Percentiles rank a stretch among this genome's conserved stretches.
phyloP scores from a whole-genome alignment of 2,888 invertebrate species.

The Gnatocerus cornutus region DNA sequence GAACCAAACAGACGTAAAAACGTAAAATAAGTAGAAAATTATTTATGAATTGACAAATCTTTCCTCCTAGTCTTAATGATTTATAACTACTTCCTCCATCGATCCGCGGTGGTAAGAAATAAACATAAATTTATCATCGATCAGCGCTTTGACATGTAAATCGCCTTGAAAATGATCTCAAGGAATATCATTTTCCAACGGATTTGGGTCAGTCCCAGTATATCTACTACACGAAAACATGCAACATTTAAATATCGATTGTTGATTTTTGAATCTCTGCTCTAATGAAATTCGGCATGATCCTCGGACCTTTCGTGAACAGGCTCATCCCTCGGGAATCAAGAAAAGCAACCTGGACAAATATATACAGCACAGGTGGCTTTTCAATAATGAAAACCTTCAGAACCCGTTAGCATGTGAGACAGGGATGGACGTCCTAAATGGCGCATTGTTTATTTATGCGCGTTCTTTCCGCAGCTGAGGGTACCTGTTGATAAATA shows the following conservation, averaged over 20 bases:
- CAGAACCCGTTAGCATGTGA: constrained; percentile 12
- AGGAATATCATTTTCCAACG: constrained; percentile 28
- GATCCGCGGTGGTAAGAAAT: too few species aligned
- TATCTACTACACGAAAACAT: constrained; percentile 10
- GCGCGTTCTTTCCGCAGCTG: constrained; percentile 26
- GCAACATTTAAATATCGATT: constrained; percentile 36
- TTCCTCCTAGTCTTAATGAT: too few species aligned
- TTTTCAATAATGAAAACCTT: constrained; percentile 41
- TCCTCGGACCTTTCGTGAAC: constrained; percentile 7
- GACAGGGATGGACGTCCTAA: constrained; percentile 26
- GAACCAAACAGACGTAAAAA: too few species aligned
- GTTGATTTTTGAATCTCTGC: constrained; percentile 21
- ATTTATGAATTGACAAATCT: too few species aligned
- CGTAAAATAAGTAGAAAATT: too few species aligned
- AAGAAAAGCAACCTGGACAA: constrained; percentile 6
- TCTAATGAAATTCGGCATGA: constrained; percentile 18
- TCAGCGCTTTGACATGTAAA: constrained; percentile 25
- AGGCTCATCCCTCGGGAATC: neutral
- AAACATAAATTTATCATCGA: constrained; percentile 21
- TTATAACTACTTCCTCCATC: too few species aligned
- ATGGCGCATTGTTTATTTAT: constrained; percentile 33
- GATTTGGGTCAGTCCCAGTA: constrained; percentile 14
- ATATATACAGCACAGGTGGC: constrained; percentile 40
- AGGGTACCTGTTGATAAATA: constrained; percentile 35
- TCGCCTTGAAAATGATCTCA: constrained; percentile 15